Evolutionary conservation across 2,888 invertebrate genomes (phyloP).

Genomic region (Lysandra bellargus): DNA sequence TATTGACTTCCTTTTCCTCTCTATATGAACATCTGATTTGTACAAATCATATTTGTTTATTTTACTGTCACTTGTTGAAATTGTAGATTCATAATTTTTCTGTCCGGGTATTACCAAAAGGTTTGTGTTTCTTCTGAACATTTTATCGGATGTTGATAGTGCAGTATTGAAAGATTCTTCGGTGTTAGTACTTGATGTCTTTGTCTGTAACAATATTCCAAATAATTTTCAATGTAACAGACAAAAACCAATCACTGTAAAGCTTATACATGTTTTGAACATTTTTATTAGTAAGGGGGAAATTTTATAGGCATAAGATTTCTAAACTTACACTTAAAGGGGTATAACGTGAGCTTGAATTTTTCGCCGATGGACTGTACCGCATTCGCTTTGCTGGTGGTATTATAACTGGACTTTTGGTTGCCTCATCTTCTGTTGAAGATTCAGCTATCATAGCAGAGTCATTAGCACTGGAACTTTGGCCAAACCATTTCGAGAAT

Average conservation of each 20-base stretch:
- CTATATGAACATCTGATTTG: constrained; percentile 48
- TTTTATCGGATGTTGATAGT: constrained; percentile 46
- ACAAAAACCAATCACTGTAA: too few species aligned
- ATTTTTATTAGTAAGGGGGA: too few species aligned
- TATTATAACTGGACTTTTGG: constrained; percentile 46
- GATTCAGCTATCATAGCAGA: constrained; percentile 60
- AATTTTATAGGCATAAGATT: neutral
- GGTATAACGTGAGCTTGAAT: constrained; percentile 40
- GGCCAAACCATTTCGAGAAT: constrained; percentile 78
- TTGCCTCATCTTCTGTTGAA: constrained; percentile 65
- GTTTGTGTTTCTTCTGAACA: constrained; percentile 49
- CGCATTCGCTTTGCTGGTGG: constrained; percentile 67
- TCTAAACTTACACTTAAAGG: constrained; percentile 51
- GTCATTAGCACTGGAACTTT: constrained; percentile 62
- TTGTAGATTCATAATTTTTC: constrained; percentile 46
- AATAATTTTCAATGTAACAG: too few species aligned
- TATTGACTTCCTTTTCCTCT: constrained; percentile 57
- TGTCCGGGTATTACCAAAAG: constrained; percentile 48
- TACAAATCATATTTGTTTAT: constrained; percentile 45
- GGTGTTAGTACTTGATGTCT: constrained; percentile 44
- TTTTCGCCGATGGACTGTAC: constrained; percentile 46
- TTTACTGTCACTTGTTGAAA: constrained; percentile 47
- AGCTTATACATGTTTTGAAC: too few species aligned
- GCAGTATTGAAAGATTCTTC: constrained; percentile 49
- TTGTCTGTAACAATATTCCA: constrained; percentile 46